Evolutionary conservation across 2,888 invertebrate species (phyloP), one percentile per base, ranked within the genome.

Genomic region (Dolichomitus sp.): DNA sequence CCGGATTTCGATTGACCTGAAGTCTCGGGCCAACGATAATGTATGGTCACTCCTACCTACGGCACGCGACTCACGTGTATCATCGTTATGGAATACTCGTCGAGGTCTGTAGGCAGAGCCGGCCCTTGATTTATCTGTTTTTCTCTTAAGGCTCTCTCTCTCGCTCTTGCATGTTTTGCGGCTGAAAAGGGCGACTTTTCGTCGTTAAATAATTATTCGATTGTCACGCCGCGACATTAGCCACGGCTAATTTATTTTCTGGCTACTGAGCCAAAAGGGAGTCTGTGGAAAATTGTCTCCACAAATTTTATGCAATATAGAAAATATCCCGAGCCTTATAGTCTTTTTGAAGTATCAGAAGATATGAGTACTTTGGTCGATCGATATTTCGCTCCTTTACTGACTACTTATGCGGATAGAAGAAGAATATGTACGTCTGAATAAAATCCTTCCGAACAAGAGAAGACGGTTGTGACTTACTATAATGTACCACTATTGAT

Each of bases 41-140:
- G 87, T 86, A 85, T 84, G 91, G 91, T 93, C 93, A 93, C 93
- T 93, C 93, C 93, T 93, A 73, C 73, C 82, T 57, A 76, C 72
- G 91, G 90, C 93, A 92, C 92, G 91, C 91, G 92, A 88, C 91
- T 82, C 57, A 65, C 86, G 80, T 72, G 82, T 74, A 85, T 92
- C 92, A 92, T 93, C 92, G 87, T 37, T 61, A 79, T 70, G 52
- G 19, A 19, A 40, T 61, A 17, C 42, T 48, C 19, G 33, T 63
- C 7, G 37, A 73, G 30, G 27, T 37, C 42, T 19, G 12, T n/a
- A 54, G 11, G 23, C 30, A 33, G 40, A 11, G 12, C 30, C 27
- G 23, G n/a, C 27, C 11, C 66, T 72, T 82, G 84, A 84, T 80
- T 81, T 84, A 77, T 82, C n/a, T 68, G 19, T 81, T 57, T 45